Conservation (phyloP, 92 coral and sea anemone genomes). For the Parazoanthus atlanticus region DNA sequence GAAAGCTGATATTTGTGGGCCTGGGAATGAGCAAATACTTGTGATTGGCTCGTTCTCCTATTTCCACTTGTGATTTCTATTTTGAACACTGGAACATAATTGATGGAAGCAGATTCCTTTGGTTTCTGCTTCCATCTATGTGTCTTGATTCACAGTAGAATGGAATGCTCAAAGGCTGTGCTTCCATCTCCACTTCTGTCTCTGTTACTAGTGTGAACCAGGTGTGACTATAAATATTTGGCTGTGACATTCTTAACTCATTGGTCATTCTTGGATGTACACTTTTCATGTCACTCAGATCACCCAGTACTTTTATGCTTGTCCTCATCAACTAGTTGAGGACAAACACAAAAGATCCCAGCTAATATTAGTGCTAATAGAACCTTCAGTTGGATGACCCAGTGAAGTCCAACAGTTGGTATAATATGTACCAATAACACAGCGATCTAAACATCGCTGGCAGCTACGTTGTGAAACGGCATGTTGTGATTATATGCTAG, state of each 20-base stretch:
- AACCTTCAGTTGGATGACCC: no score
- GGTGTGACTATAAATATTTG: background rate
- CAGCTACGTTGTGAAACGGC: background rate
- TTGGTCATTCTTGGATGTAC: background rate
- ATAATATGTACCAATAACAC: background rate
- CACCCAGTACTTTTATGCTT: no score
- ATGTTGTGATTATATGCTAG: background rate
- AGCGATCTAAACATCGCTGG: background rate
- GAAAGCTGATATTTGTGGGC: background rate
- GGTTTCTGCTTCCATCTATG: background rate
- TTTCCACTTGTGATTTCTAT: background rate
- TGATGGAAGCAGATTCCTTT: background rate
- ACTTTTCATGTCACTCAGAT: background rate
- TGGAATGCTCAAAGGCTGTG: background rate
- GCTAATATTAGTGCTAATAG: no score
- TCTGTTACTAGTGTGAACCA: background rate
- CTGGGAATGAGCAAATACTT: background rate
- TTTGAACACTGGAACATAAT: background rate
- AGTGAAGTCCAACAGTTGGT: background rate
- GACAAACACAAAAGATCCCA: background rate
- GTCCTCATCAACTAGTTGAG: background rate
- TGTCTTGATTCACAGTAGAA: background rate
- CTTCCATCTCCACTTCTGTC: background rate
- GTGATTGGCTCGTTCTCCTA: background rate
- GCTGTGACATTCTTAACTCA: background rate